Evolutionary conservation across 2,888 invertebrate genomes (phyloP), one percentile per base, ranked within the genome.

Genomic region (Augiades crinisus): DNA sequence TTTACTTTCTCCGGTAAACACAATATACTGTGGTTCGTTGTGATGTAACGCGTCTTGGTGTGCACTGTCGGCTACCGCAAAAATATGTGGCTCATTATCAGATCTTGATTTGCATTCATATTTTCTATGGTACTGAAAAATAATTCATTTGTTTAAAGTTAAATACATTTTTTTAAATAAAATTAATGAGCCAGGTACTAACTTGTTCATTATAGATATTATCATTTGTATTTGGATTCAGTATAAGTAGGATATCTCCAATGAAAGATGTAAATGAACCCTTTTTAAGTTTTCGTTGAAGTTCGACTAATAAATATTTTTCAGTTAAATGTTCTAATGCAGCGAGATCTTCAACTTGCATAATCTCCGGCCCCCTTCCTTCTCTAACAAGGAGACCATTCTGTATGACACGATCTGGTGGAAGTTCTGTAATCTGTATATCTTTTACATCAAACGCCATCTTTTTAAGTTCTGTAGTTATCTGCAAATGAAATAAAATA

Each of bases 1-100:
- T 70, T 95, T 95, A 61, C 95, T 95, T 89, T 98, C 98, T 1
- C 98, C 98, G 33, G 96, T 94, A 61, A 98, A 92, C 3, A 98
- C 91, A 54, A 98, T 94, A 75, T 96, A 94, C 78, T 98, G 97
- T 1, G 95, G 93, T 62, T 94, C 93, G 62, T 94, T 93, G 74
- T 98, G 95, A 75, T 98, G 98, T 61, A 97, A 81, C 82, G 96
- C 96, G 70, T 97, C 95, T 87, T 98, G 97, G 75, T 95, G 97
- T 24, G 97, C 96, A 56, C 95, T 93, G 71, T 98, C 97, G 6
- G 96, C 97, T 14, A 97, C 94, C 2, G 96, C 93, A 75, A 95
- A 98, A 63, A 98, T 94, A 69, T 98, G 98, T 0, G 98, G 97
- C 24, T 94, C 94, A 74, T 97, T 96, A 72, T 97, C 96, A 2